Evolutionary conservation across 35 echinoderm and acorn worm species (phyloP).

Genomic region (Strongylocentrotus purpuratus): DNA sequence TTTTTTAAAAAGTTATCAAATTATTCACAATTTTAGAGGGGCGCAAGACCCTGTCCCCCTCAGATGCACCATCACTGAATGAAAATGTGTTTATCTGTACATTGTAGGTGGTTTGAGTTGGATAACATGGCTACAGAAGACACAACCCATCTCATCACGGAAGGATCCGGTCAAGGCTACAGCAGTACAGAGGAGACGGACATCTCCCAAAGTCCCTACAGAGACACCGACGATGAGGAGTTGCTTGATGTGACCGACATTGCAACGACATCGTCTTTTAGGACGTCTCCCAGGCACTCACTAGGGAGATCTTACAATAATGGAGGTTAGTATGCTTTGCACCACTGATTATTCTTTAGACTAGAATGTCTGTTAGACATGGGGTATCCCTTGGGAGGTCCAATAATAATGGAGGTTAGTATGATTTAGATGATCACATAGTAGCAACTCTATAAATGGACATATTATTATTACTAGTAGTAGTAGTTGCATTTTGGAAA

Average conservation of each 20-base stretch:
- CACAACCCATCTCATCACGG: not conserved
- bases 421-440: no score
- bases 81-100: not conserved
- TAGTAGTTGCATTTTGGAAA: no score
- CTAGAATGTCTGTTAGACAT: no score
- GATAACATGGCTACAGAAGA: conserved; percentile 40
- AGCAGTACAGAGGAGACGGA: not conserved
- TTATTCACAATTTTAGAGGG: no score
- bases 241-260: not conserved
- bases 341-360: not conserved
- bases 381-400: no score
- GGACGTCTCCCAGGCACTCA: conserved; percentile 10
- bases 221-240: conserved; percentile 20
- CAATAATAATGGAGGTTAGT: no score
- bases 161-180: not conserved
- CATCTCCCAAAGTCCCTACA: not conserved
- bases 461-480: no score
- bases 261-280: conserved; percentile 1
- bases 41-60: no score
- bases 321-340: not conserved
- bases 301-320: conserved; percentile 21
- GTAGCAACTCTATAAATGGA: no score
- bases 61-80: no score
- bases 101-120: conserved; percentile 24
- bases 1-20: no score